phyloP scores from a whole-genome alignment of 2,888 invertebrate species.

The Argyra leucocephala region DNA sequence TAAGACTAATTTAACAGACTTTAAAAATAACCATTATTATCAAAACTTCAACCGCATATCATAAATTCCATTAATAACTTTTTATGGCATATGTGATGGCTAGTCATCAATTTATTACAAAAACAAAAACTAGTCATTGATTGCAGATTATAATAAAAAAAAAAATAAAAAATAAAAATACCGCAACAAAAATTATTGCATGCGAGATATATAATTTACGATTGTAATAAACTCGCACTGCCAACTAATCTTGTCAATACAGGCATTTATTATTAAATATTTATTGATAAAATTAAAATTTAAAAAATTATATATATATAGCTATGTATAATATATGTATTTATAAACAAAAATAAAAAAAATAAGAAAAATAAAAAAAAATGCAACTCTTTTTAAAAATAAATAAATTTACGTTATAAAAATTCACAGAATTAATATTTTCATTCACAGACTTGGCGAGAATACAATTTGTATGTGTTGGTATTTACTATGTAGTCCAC shows the following conservation, averaged over 20 bases:
- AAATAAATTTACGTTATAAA: neutral
- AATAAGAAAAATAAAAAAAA: neutral
- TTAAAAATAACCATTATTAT: neutral
- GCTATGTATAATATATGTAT: too few species aligned
- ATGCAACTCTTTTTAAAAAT: neutral
- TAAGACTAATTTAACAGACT: too few species aligned
- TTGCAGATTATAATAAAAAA: neutral
- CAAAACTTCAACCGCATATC: slow-evolving; percentile 2
- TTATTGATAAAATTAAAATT: slow-evolving; percentile 3
- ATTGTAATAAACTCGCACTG: slow-evolving; percentile 10
- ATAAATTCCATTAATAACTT: slow-evolving; percentile 10
- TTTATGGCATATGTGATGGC: slow-evolving; percentile 7
- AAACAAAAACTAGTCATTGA: neutral
- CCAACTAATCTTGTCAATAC: slow-evolving; percentile 10
- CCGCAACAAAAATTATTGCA: neutral
- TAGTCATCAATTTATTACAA: neutral
- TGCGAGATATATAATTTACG: slow-evolving; percentile 8
- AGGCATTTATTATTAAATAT: slow-evolving; percentile 3
- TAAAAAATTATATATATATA: too few species aligned
- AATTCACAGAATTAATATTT: neutral
- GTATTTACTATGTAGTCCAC: too few species aligned
- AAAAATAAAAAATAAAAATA: neutral
- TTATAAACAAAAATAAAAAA: neutral
- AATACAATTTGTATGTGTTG: too few species aligned
- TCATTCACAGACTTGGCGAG: too few species aligned